Percentiles rank a stretch among this genome's conserved stretches.
Evolutionary conservation across 2,797 vertebrate genomes (phyloP).

Genomic region (Silurus aristotelis): DNA sequence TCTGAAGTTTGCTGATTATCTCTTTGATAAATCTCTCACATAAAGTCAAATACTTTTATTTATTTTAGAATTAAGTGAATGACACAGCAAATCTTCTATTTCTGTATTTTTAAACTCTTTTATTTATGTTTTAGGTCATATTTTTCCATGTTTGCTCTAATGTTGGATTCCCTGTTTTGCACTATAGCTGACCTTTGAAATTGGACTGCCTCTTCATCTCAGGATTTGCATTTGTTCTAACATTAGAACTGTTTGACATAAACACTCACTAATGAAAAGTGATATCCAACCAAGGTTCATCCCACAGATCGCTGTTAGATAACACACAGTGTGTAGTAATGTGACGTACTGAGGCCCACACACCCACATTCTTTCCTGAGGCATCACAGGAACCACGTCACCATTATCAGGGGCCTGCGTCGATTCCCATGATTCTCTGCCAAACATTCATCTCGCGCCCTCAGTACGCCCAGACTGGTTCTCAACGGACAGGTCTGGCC

Average conservation of each 20-base stretch:
- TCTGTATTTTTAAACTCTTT: not conserved
- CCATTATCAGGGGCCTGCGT: slow-evolving; percentile 37
- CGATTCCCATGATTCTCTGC: slow-evolving; percentile 51
- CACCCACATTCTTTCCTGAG: slow-evolving; percentile 52
- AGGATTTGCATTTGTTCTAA: not conserved
- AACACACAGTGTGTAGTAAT: not conserved
- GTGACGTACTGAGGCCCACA: slow-evolving; percentile 29
- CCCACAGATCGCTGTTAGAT: not conserved
- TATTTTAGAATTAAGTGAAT: not conserved
- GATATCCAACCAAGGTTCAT: slow-evolving; percentile 4
- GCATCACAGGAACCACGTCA: slow-evolving; percentile 38
- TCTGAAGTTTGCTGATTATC: not conserved
- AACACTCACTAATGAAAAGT: not conserved
- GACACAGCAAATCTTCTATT: not conserved
- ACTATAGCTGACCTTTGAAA: not conserved
- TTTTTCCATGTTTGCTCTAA: not conserved
- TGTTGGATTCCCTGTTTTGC: not conserved
- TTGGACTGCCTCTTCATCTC: not conserved
- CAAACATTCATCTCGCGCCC: slow-evolving; percentile 39
- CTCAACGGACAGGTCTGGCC: slow-evolving; percentile 46
- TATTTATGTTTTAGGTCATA: not conserved
- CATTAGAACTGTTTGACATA: not conserved
- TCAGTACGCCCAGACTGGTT: slow-evolving; percentile 56
- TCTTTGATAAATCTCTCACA: not conserved
- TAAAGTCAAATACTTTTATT: not conserved